Evolutionary conservation across 2,797 vertebrate species (phyloP), one percentile per base, ranked within the genome.

Genomic region (Mallotus villosus): DNA sequence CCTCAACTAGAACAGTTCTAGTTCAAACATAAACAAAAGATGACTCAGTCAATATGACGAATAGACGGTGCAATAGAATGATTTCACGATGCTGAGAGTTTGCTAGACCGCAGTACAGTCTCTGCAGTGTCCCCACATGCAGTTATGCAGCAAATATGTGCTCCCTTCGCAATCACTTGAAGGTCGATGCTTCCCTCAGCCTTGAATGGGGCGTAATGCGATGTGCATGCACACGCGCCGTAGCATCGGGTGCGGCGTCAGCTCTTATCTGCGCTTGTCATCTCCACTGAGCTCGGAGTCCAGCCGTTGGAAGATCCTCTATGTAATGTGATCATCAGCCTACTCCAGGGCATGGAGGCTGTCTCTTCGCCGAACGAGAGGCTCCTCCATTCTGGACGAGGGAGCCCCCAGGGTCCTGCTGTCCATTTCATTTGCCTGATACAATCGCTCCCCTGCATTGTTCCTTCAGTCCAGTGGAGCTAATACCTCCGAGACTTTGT

Each of bases 321-420:
- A 78, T 84, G 85, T 80, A 86, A 87, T 81, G 78, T 81, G 79
- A 79, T 83, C 82, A 82, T 81, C 78, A 37, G 51, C 62, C 82
- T 70, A 76, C 82, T 84, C 74, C 78, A 6, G 80, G 84, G 75
- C 79, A 75, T 17, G 61, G 68, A 68, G 78, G 69, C 81, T 70
- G 75, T 84, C 85, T 87, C 75, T 65, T 77, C 58, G 73, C 74
- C 67, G 74, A 73, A 74, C 63, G 76, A 9, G 75, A 76, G 80
- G 70, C 78, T 77, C 70, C 70, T 32, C 70, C 41, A 16, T 74
- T 79, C 74, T 77, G 78, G 57, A 21, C 6, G 5, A 69, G 67
- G 68, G 12, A 46, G 77, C 73, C 75, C 76, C 71, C 24, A 19
- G 76, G 78, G 78, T 46, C 59, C 51, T 37, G 77, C 77, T 78